Base-by-base conservation (phyloP, 2,113 vertebrate genomes). In the Prochilodus magdalenae region DNA sequence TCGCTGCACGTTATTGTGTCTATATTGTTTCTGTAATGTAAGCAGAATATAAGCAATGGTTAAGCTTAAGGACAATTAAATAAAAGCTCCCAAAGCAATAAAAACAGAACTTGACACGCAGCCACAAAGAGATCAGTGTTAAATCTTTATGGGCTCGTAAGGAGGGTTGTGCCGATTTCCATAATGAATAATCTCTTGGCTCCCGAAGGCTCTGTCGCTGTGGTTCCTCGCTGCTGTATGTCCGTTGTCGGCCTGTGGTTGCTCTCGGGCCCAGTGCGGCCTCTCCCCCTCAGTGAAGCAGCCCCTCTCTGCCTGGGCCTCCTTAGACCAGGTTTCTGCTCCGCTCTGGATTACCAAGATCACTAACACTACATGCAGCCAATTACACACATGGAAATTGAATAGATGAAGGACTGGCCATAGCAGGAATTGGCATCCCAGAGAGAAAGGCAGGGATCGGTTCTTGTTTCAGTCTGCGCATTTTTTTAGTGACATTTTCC, bases 41-140 rank as follows among this genome's bases (percentile, higher is more conserved):
- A 90, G 90, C 89, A 88, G 92, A 95, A 93, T 92, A 92, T 93
- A 91, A 92, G 77, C 83, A 90, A 93, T 93, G 93, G 93, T 94
- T 91, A 95, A 94, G 95, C 95, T 95, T 93, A 94, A 93, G 94
- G 93, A 95, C 93, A 94, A 96, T 95, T 94, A 94, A 90, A 93
- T 91, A 92, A 92, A 93, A 89, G 74, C 87, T 91, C 87, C 85
- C 22, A 83, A 91, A 92, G 88, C 89, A 91, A 93, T 94, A 95
- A 95, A 94, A 88, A 89, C 89, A 81, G 77, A 79, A 49, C 79
- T 86, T 91, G 92, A 91, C 92, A 86, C 89, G 91, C 86, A 87
- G 91, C 87, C 90, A 87, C 86, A 86, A 86, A 87, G 92, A 91
- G 93, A 91, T 93, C 86, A 91, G 92, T 92, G 92, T 94, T 93